Evolutionary conservation across 2,888 invertebrate species (phyloP).

Genomic region (Nephrotoma flavescens): DNA sequence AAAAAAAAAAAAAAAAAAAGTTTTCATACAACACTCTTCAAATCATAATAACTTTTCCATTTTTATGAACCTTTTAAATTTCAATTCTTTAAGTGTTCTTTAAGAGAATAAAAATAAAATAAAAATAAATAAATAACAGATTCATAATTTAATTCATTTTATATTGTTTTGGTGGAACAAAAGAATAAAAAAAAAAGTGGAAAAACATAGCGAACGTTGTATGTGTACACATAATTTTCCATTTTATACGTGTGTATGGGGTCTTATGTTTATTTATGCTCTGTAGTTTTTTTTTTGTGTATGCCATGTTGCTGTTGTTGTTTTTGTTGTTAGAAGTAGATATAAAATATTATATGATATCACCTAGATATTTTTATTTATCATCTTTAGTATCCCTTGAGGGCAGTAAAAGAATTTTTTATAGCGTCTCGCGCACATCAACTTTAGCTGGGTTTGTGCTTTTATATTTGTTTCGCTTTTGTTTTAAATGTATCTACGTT

Average conservation of each 20-base stretch:
- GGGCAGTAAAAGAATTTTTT: conserved; percentile 10
- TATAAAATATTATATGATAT: background rate
- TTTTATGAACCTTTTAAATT: background rate
- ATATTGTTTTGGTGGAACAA: background rate
- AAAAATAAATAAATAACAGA: background rate
- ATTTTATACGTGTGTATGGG: background rate
- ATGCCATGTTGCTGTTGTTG: background rate
- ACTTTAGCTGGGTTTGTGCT: background rate
- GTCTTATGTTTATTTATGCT: background rate
- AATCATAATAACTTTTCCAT: background rate
- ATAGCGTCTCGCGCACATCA: conserved; percentile 8
- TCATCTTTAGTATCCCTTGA: conserved; percentile 6
- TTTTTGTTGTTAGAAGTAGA: background rate
- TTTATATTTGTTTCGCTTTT: background rate
- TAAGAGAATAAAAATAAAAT: background rate
- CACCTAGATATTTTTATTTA: conserved; percentile 4
- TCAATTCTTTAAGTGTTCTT: background rate
- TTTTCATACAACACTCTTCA: background rate
- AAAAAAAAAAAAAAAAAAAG: too few relatives aligned
- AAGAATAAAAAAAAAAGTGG: background rate
- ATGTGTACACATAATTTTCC: background rate
- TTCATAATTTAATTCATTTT: background rate
- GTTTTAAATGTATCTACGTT: background rate
- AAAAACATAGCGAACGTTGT: background rate
- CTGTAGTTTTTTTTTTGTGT: background rate